A percentile compares a stretch with the other conserved stretches of the same genome.
Conservation (phyloP, 2,888 invertebrate genomes). For the Trisateles emortualis region DNA sequence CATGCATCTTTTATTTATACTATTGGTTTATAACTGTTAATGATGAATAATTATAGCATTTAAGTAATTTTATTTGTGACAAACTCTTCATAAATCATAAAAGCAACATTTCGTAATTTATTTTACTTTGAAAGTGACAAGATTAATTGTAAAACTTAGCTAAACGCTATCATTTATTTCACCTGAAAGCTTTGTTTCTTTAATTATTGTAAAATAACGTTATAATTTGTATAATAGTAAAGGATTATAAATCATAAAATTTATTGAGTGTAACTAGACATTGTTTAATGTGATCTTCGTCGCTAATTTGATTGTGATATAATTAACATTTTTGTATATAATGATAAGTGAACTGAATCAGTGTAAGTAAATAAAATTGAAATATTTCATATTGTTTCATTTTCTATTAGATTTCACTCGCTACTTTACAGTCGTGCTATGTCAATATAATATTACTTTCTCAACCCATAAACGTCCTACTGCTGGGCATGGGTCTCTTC, state of each 20-base stretch:
- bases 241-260: conserved; percentile 62
- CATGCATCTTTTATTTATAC: neutral
- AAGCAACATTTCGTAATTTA: conserved; percentile 30
- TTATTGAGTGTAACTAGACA: conserved; percentile 67
- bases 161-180: conserved; percentile 36
- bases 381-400: conserved; percentile 40
- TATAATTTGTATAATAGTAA: conserved; percentile 45
- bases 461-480: no score
- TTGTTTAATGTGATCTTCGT: conserved; percentile 67
- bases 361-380: conserved; percentile 74
- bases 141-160: conserved; percentile 45
- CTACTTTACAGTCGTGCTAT: no score
- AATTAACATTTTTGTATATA: conserved; percentile 76
- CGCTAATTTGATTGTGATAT: conserved; percentile 83
- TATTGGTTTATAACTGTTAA: no score
- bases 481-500: no score
- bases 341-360: conserved; percentile 72
- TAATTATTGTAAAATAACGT: conserved; percentile 52
- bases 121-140: conserved; percentile 43
- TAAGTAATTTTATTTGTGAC: conserved; percentile 11
- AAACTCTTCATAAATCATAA: conserved; percentile 34
- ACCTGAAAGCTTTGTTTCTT: conserved; percentile 36
- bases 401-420: no score
- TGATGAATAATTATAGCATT: neutral
- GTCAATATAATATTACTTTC: no score